Percentiles rank a stretch among this genome's conserved stretches.
Conservation (phyloP, 2,888 invertebrate species). For the Netelia inedita region DNA sequence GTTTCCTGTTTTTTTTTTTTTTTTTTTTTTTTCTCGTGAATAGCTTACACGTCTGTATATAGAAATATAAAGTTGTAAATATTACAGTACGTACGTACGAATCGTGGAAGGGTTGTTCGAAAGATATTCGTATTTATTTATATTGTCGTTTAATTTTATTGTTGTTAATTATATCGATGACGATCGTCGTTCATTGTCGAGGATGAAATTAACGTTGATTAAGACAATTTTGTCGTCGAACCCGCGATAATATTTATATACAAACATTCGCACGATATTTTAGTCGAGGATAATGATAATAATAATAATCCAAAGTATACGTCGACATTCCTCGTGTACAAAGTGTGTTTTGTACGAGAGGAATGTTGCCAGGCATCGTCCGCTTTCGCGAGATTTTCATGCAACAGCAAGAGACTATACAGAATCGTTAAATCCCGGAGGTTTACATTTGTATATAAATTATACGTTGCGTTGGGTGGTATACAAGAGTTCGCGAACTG, state of each 20-base stretch:
- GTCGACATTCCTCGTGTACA: conserved; percentile 28
- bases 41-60: no score
- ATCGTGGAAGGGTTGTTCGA: no score
- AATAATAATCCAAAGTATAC: conserved; percentile 36
- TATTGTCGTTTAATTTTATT: no score
- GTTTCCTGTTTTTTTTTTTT: neutral
- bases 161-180: no score
- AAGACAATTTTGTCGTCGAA: no score
- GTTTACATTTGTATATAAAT: conserved; percentile 36
- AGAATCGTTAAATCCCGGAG: conserved; percentile 51
- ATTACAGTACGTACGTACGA: no score
- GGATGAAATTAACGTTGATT: no score
- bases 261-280: neutral
- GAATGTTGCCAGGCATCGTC: neutral
- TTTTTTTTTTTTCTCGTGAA: neutral
- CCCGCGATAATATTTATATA: neutral
- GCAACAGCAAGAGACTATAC: conserved; percentile 38
- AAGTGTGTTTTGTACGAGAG: conserved; percentile 30
- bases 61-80: no score
- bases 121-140: no score
- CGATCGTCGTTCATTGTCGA: no score
- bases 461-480: neutral
- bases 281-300: conserved; percentile 20
- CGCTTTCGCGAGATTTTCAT: conserved; percentile 49
- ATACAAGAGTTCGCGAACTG: neutral